phyloP scores from a whole-genome alignment of 2,797 vertebrate genomes.

The Kryptolebias ocellatus region DNA sequence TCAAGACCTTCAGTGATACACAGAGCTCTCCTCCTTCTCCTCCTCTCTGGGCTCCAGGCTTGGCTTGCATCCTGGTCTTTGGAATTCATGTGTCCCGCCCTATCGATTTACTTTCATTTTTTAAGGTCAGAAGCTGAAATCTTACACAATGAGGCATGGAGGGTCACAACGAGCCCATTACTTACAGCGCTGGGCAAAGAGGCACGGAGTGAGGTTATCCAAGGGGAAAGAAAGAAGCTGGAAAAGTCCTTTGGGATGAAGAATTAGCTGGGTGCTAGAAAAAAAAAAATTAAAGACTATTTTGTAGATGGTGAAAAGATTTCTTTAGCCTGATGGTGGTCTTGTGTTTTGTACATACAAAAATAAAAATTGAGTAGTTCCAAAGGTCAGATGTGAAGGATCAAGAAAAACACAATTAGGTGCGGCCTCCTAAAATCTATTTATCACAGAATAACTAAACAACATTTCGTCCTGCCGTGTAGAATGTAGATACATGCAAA shows the following conservation, averaged over 20 bases:
- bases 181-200: slow-evolving; percentile 66
- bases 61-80: slow-evolving; percentile 73
- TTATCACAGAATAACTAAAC: neutral
- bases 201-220: slow-evolving; percentile 58
- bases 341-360: slow-evolving; percentile 8
- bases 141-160: slow-evolving; percentile 80
- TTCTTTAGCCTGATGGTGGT: slow-evolving; percentile 11
- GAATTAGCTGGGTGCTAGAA: slow-evolving; percentile 45
- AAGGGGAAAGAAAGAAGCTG: slow-evolving; percentile 42
- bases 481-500: no score
- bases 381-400: slow-evolving; percentile 9
- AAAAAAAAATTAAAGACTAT: slow-evolving; percentile 17
- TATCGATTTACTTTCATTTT: slow-evolving; percentile 82
- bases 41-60: slow-evolving; percentile 54
- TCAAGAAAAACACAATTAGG: neutral
- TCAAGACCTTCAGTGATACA: slow-evolving; percentile 51
- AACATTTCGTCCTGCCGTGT: no score
- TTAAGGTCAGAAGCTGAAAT: slow-evolving; percentile 83
- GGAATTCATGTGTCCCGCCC: slow-evolving; percentile 75
- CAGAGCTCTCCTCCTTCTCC: slow-evolving; percentile 29
- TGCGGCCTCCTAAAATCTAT: no score
- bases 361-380: neutral
- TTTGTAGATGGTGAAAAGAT: slow-evolving; percentile 11
- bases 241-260: slow-evolving; percentile 49
- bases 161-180: slow-evolving; percentile 77